Evolutionary conservation across 1,140 invertebrate genomes (phyloP).

Genomic region (Drosophila rufa): DNA sequence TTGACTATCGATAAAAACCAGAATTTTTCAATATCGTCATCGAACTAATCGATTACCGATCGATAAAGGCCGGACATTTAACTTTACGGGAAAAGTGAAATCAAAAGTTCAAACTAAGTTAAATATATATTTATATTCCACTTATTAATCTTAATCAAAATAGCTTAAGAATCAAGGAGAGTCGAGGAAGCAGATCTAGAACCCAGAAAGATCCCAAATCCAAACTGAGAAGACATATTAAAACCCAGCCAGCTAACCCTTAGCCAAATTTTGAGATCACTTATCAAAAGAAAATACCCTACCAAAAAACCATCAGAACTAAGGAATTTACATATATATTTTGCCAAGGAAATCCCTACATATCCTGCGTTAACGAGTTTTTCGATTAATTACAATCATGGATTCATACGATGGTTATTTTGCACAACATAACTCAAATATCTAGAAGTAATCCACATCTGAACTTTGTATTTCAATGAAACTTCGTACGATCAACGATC

Average conservation of each 20-base stretch:
- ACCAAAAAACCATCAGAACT: not conserved
- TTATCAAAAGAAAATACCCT: too few species aligned
- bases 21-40: too few species aligned
- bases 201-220: too few species aligned
- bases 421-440: not conserved
- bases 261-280: too few species aligned
- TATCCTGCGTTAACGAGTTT: not conserved
- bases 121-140: not conserved
- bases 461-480: not conserved
- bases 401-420: constrained; percentile 1
- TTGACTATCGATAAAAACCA: not conserved
- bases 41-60: too few species aligned
- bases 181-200: too few species aligned
- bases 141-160: not conserved
- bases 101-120: not conserved
- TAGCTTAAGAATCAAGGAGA: too few species aligned
- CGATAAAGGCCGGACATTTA: not conserved
- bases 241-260: too few species aligned
- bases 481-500: not conserved
- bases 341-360: not conserved
- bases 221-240: too few species aligned
- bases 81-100: not conserved
- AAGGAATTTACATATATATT: not conserved
- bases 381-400: not conserved
- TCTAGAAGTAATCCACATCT: not conserved